Evolutionary conservation across 1,140 invertebrate genomes (phyloP), one percentile per base, ranked within the genome.

Genomic region (Metopolophium dirhodum): DNA sequence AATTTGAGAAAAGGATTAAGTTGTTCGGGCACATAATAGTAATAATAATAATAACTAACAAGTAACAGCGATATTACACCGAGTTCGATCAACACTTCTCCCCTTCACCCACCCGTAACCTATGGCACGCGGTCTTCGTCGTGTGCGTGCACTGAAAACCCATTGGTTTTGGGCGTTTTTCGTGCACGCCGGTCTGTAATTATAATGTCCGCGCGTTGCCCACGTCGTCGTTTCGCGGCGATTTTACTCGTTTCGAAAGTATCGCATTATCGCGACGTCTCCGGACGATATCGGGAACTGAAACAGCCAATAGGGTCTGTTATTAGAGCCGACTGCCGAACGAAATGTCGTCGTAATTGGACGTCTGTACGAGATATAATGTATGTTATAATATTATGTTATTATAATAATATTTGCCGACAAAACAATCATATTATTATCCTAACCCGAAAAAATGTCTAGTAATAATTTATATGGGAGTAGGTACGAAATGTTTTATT

Each of bases 401-500:
- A 41, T 85, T 37, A 26, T 85, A 30, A 85, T 85, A 14, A 41
- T 26, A 85, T 41, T 41, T 41, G 83, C 20, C 87, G 49, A 51
- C 87, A 35, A 54, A 86, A 47, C 30, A 47, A 86, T 45, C 22
- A 86, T 89, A 54, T 26, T 35, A 51, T 35, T 54, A 51, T 87
- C n/a, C 45, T 49, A 49, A 87, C 30, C 47, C 11, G 86, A 85
- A 85, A 85, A 85, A 85, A 89, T 54, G 87, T 89, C 87, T 89
- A 86, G 23, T 86, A 89, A 51, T 89, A 89, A 89, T 89, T 89
- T 89, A 89, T 37, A 89, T 54, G 35, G 49, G 8, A 87, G 85
- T 49, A 47, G 20, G n/a, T 54, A 54, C 22, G 49, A 89, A 89
- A 89, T 89, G 86, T 88, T 88, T 88, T 51, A 89, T 89, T 89